A percentile compares a stretch with the other conserved stretches of the same genome.
Evolutionary conservation across 2,888 invertebrate species (phyloP).

Genomic region (Ectemnius cavifrons): DNA sequence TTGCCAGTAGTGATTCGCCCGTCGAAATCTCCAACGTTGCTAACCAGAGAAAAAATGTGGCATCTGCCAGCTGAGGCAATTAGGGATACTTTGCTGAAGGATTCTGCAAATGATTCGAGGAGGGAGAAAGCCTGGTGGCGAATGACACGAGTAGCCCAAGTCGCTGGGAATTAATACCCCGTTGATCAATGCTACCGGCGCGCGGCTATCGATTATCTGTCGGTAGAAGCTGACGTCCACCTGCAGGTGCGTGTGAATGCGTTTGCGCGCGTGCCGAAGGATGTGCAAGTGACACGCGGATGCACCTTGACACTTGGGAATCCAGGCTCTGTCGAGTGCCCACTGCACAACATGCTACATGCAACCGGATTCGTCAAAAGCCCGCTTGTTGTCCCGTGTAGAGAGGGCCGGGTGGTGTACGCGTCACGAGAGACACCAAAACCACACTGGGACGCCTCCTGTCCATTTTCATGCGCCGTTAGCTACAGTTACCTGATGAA

Average conservation of each 20-base stretch:
- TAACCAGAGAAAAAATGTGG: background rate
- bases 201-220: constrained; percentile 71
- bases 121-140: constrained; percentile 17
- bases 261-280: constrained; percentile 55
- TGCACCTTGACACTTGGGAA: constrained; percentile 47
- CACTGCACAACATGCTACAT: no score
- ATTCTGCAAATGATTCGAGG: background rate
- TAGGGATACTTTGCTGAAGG: background rate
- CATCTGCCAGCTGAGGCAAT: background rate
- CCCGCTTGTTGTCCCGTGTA: no score
- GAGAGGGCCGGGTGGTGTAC: background rate
- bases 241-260: constrained; percentile 36
- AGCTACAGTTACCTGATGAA: background rate
- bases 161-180: constrained; percentile 56
- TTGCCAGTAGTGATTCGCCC: background rate
- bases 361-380: no score
- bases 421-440: background rate
- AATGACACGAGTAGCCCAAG: constrained; percentile 27
- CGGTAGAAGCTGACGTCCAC: constrained; percentile 49
- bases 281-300: constrained; percentile 46
- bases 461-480: background rate
- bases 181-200: constrained; percentile 67
- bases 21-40: background rate
- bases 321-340: background rate
- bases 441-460: background rate